Evolutionary conservation across 2,797 vertebrate species (phyloP).

Genomic region (Anguilla megastoma): DNA sequence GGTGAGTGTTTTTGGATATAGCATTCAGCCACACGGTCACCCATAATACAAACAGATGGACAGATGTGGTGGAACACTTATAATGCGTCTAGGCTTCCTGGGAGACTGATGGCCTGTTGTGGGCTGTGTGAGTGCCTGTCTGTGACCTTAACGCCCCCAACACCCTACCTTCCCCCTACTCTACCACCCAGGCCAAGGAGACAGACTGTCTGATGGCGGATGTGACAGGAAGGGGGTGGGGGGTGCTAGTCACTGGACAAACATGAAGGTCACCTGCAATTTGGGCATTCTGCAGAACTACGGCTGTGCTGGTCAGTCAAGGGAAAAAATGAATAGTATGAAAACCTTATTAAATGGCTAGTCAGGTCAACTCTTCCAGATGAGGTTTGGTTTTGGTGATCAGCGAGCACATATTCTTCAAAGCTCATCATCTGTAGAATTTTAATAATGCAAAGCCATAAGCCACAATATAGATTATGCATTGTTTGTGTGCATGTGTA

Average conservation of each 20-base stretch:
- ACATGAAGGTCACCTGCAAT: slow-evolving; percentile 18
- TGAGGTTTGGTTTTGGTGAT: not conserved
- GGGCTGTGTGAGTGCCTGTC: not conserved
- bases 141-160: not conserved
- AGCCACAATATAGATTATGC: not conserved
- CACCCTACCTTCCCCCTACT: not conserved
- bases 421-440: not conserved
- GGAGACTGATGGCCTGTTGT: not conserved
- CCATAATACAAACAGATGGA: not conserved
- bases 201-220: slow-evolving; percentile 9
- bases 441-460: not conserved
- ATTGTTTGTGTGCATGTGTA: not conserved
- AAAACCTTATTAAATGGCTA: not conserved
- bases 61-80: not conserved
- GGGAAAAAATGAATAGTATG: not conserved
- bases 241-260: not conserved
- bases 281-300: not conserved
- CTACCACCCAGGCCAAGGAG: not conserved
- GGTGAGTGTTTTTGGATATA: not conserved
- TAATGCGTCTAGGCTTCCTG: not conserved
- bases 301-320: not conserved
- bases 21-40: not conserved
- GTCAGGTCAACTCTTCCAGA: not conserved
- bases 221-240: slow-evolving; percentile 23
- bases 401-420: not conserved